Percentiles rank a stretch among this genome's conserved stretches.
These are phyloP conservation scores for Rhinolophus ferrumequinum DNA, from an alignment of 2,113 vertebrate species.

Conservation along the genomic window DNA sequence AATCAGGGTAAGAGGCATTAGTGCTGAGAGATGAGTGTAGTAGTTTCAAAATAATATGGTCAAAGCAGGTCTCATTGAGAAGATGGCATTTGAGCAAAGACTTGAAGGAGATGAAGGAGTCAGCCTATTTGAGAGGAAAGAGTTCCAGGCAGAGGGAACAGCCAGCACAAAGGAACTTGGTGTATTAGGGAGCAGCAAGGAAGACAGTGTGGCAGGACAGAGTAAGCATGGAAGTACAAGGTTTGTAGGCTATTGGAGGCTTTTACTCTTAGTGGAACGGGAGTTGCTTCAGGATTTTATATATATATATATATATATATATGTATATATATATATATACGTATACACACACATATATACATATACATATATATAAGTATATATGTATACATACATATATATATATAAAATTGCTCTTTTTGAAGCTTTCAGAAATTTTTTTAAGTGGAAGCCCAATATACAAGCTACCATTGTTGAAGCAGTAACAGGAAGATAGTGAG, in stretches of 20 bases:
- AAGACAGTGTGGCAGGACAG: neutral
- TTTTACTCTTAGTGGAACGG: neutral
- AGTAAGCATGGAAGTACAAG: neutral
- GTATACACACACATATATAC: no score
- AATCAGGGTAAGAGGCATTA: neutral
- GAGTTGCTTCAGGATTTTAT: neutral
- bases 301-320: neutral
- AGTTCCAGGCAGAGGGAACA: neutral
- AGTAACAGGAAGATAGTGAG: neutral
- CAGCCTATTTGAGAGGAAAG: neutral
- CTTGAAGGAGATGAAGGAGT: neutral
- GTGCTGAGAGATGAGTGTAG: neutral
- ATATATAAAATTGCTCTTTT: neutral
- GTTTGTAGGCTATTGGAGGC: neutral
- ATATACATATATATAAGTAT: no score
- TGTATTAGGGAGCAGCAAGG: neutral
- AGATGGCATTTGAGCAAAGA: neutral
- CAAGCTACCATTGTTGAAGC: neutral
- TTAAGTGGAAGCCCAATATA: neutral
- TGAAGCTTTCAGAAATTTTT: neutral
- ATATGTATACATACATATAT: neutral
- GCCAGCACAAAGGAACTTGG: neutral
- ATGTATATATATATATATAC: neutral
- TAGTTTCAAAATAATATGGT: conserved; percentile 15
- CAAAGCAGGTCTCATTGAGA: neutral